Evolutionary conservation across 2,797 vertebrate species (phyloP), one percentile per base, ranked within the genome.

Genomic region (Typhlichthys subterraneus): DNA sequence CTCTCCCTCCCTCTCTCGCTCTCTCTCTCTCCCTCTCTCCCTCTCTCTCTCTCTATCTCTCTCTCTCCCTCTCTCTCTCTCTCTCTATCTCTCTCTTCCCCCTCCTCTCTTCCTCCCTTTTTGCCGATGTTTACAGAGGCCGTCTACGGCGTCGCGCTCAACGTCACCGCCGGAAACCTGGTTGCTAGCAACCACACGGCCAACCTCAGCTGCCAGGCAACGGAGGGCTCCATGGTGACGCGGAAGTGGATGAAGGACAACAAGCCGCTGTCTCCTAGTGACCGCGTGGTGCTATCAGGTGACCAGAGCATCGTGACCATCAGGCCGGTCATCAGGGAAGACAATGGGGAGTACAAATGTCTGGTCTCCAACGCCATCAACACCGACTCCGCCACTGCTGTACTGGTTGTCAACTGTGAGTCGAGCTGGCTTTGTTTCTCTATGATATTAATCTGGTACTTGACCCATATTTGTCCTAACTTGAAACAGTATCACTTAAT

Each of bases 361-460:
- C 0, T 4, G 5, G 45, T 90, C n/a, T 9, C 0, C 12, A 92
- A 91, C 73, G 38, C 59, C 0, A 59, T 91, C 73, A 87, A 3
- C 78, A 1, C 0, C 0, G 45, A 23, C 0, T 0, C 38, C 7
- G 82, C 45, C 53, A 15, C 8, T 12, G 85, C 73, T 80, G 59
- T 0, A 1, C 50, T 92, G 79, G 42, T 12, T 29, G 81, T 93
- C 52, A 71, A 75, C 85, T 91, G 92, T 93, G 65, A 90, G 92
- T 86, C 23, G 49, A 51, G 33, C 33, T 5, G n/a, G 15, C 3
- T 6, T 5, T 14, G 49, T 9, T 38, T 29, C 23, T 23, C 23
- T 23, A 3, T 3, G 23, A 23, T 23, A 23, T 23, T 23, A 23
- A 23, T 23, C 23, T 23, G 23, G 23, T 23, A 23, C 23, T 23